phyloP scores from a whole-genome alignment of 2,888 invertebrate genomes.

The Yponomeuta cagnagella region DNA sequence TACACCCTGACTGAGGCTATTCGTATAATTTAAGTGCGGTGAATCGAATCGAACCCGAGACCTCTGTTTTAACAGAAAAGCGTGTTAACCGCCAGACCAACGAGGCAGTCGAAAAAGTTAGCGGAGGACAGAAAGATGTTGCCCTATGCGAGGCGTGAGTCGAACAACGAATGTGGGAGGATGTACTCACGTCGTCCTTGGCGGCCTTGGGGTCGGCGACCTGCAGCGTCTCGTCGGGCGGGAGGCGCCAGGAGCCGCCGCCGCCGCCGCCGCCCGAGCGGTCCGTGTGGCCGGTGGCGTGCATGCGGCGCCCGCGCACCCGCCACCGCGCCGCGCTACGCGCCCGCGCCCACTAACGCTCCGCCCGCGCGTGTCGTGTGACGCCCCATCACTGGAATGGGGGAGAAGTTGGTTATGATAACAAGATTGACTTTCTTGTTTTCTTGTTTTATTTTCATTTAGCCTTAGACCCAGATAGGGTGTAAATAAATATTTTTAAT shows the following conservation, averaged over 20 bases:
- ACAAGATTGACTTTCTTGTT: not conserved
- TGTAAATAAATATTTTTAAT: too few relatives aligned
- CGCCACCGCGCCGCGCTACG: constrained; percentile 75
- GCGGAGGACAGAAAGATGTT: too few relatives aligned
- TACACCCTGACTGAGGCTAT: too few relatives aligned
- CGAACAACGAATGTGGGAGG: not conserved
- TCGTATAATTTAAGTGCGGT: too few relatives aligned
- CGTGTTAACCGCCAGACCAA: too few relatives aligned
- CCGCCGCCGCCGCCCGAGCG: constrained; percentile 82
- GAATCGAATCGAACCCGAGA: too few relatives aligned
- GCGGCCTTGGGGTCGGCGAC: constrained; percentile 89
- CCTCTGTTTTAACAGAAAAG: too few relatives aligned
- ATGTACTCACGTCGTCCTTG: constrained; percentile 78
- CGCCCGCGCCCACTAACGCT: constrained; percentile 42
- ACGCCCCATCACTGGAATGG: constrained; percentile 46
- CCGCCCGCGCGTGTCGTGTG: constrained; percentile 36
- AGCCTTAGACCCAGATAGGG: too few relatives aligned
- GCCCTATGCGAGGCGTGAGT: too few relatives aligned
- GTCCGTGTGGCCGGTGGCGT: constrained; percentile 92
- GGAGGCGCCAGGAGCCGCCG: constrained; percentile 89
- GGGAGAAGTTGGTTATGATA: not conserved
- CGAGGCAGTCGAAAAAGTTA: too few relatives aligned
- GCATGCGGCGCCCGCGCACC: constrained; percentile 83
- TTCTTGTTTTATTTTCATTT: too few relatives aligned
- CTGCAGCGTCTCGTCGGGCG: constrained; percentile 93